phyloP scores from a whole-genome alignment of 2,113 vertebrate genomes.

The Sebastes schlegelii region DNA sequence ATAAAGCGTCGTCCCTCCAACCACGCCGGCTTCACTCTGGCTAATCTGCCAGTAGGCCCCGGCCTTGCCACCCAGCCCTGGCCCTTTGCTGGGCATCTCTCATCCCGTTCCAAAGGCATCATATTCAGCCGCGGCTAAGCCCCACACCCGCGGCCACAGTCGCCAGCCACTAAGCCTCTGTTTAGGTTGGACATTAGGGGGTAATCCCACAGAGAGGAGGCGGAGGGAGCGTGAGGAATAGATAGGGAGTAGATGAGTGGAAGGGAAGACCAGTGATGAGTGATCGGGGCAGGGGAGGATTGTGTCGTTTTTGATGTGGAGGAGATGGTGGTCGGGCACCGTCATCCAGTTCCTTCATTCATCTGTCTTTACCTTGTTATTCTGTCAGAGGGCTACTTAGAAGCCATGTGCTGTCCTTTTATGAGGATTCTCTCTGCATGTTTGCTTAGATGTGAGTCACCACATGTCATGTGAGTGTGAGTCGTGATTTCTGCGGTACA shows the following conservation, averaged over 20 bases:
- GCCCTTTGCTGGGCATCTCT: constrained; percentile 49
- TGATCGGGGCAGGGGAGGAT: constrained; percentile 49
- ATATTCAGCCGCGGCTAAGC: constrained; percentile 74
- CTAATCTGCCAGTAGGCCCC: constrained; percentile 44
- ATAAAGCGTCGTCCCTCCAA: neutral
- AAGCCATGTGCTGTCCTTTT: neutral
- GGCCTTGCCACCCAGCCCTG: constrained; percentile 27
- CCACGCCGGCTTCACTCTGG: constrained; percentile 11
- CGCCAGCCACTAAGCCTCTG: constrained; percentile 81
- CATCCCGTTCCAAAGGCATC: constrained; percentile 77
- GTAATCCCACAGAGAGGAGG: constrained; percentile 71
- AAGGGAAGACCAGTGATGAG: constrained; percentile 55
- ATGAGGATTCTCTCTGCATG: neutral
- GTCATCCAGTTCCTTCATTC: neutral
- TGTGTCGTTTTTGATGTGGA: constrained; percentile 41
- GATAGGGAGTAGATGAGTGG: constrained; percentile 34
- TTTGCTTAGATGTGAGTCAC: neutral
- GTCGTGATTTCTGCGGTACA: neutral
- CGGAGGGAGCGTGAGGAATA: constrained; percentile 40
- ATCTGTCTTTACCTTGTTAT: constrained; percentile 4
- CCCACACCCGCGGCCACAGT: constrained; percentile 63
- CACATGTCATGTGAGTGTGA: neutral
- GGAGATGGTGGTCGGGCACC: constrained; percentile 11
- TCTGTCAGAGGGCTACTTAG: constrained; percentile 22
- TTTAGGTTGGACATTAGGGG: constrained; percentile 83